Conservation (phyloP, 2,113 vertebrate genomes). For the Muntiacus reevesi region DNA sequence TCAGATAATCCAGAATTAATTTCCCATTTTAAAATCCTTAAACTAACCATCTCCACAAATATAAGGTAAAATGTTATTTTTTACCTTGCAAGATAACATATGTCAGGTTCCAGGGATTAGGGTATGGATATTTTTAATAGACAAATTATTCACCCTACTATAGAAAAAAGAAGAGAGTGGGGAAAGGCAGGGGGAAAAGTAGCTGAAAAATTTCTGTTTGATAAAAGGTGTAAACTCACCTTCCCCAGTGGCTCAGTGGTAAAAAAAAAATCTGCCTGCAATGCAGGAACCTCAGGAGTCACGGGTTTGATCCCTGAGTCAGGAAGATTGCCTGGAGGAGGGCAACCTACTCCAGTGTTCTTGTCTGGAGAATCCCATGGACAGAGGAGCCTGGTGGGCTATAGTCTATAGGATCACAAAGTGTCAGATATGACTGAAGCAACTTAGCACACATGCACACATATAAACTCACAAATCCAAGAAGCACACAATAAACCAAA, state of each 20-base stretch:
- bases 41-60: neutral
- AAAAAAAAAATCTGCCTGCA: neutral
- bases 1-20: neutral
- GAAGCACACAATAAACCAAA: neutral
- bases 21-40: neutral
- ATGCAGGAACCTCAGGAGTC: neutral
- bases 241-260: neutral
- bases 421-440: neutral
- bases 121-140: neutral
- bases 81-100: neutral
- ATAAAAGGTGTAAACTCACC: neutral
- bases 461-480: neutral
- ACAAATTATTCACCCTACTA: neutral
- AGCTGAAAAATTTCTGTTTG: neutral
- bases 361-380: neutral
- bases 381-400: neutral
- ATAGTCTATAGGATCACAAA: neutral
- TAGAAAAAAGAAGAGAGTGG: neutral
- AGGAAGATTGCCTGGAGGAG: neutral
- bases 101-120: neutral
- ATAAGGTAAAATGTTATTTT: neutral
- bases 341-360: neutral
- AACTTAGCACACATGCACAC: neutral
- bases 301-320: neutral
- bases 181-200: neutral